These are phyloP conservation scores for Agrenia bidenticulata DNA, from an alignment of 2,888 invertebrate species.

Conservation along the genomic window DNA sequence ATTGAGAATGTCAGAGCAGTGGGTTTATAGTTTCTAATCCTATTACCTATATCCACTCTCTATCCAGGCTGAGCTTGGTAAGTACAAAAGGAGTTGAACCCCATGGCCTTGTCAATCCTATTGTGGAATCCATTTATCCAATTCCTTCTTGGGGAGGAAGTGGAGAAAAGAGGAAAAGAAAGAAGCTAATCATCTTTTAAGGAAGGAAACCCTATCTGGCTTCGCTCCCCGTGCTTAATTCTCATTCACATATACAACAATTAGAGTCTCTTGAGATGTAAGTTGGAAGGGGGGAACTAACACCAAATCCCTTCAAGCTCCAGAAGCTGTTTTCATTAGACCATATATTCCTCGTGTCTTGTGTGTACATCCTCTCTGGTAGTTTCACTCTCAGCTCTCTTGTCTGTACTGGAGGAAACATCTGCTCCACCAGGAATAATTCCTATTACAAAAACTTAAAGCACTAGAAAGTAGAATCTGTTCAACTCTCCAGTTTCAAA, in stretches of 20 bases:
- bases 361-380: too few relatives aligned
- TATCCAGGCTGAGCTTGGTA: background rate
- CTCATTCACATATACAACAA: constrained; percentile 17
- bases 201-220: background rate
- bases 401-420: too few relatives aligned
- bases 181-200: background rate
- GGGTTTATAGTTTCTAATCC: background rate
- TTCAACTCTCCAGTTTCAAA: constrained; percentile 7
- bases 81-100: background rate
- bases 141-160: background rate
- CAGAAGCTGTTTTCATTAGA: too few relatives aligned
- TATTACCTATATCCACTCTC: background rate
- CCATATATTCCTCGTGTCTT: too few relatives aligned
- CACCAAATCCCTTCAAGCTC: constrained; percentile 9
- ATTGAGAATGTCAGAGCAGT: too few relatives aligned
- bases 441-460: too few relatives aligned
- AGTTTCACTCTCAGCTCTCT: too few relatives aligned
- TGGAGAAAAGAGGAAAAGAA: background rate
- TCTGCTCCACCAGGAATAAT: constrained; percentile 14
- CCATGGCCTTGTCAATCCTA: background rate
- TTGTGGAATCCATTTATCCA: constrained; percentile 5
- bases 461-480: constrained; percentile 4
- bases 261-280: constrained; percentile 10
- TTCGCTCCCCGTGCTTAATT: constrained; percentile 10
- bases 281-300: background rate